Evolutionary conservation across 2,113 vertebrate species (phyloP).

Genomic region (Onychostoma macrolepis): DNA sequence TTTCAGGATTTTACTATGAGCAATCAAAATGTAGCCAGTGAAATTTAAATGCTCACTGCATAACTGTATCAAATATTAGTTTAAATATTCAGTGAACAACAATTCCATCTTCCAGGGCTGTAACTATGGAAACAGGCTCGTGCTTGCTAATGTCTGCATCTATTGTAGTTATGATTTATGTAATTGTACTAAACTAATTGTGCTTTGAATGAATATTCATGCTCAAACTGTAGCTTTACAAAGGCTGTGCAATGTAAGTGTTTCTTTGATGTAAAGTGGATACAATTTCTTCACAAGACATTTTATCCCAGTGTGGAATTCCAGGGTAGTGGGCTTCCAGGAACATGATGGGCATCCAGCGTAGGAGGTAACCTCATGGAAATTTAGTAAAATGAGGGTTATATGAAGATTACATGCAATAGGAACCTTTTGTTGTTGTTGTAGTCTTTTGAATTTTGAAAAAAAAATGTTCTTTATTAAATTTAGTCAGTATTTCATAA

Average conservation of each 20-base stretch:
- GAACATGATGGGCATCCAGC: not conserved
- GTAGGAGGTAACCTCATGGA: not conserved
- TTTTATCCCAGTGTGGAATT: not conserved
- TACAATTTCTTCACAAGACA: not conserved
- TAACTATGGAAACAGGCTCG: conserved; percentile 7
- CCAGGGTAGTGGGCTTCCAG: not conserved
- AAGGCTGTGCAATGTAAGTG: not conserved
- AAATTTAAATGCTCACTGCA: not conserved
- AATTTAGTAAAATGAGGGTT: not conserved
- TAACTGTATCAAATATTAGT: not conserved
- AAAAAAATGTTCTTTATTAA: not conserved
- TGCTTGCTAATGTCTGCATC: not conserved
- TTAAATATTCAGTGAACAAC: not conserved
- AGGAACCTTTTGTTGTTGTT: not conserved
- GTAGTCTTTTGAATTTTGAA: too few relatives aligned
- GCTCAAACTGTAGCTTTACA: not conserved
- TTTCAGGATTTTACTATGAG: not conserved
- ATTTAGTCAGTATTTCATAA: not conserved
- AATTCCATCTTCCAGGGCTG: not conserved
- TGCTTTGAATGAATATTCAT: conserved; percentile 27
- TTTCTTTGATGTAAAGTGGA: not conserved
- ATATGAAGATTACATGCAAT: not conserved
- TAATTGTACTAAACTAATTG: conserved; percentile 17
- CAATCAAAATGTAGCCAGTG: not conserved
- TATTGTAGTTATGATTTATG: conserved; percentile 16